Percentiles rank a stretch among this genome's conserved stretches.
Evolutionary conservation across 2,888 invertebrate genomes (phyloP).

Genomic region (Chaetogeoica ovagalla): DNA sequence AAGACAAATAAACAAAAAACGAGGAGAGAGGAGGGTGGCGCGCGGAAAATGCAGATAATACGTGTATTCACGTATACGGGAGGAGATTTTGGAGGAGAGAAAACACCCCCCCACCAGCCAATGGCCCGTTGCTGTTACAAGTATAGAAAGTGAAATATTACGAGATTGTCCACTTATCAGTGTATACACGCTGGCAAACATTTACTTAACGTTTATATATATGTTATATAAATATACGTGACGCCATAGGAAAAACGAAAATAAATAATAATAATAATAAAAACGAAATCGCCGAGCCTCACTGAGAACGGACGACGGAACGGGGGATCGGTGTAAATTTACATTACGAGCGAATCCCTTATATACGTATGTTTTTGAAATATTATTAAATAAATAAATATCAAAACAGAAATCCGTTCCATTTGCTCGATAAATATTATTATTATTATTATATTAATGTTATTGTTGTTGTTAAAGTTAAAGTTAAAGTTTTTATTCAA

Average conservation of each 20-base stretch:
- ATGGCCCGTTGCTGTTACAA: neutral
- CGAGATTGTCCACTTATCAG: neutral
- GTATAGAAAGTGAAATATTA: conserved; percentile 36
- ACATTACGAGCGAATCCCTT: too few species aligned
- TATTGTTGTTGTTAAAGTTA: neutral
- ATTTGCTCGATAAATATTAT: neutral
- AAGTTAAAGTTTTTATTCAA: neutral
- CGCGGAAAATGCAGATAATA: too few species aligned
- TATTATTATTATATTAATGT: neutral
- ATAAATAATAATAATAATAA: too few species aligned
- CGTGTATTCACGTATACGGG: too few species aligned
- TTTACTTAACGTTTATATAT: conserved; percentile 50
- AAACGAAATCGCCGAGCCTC: too few species aligned
- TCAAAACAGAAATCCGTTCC: conserved; percentile 9
- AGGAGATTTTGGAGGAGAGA: neutral
- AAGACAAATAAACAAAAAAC: too few species aligned
- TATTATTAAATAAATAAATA: conserved; percentile 5
- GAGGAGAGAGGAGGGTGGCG: too few species aligned
- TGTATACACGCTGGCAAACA: conserved; percentile 17
- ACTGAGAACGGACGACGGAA: too few species aligned
- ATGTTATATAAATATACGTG: too few species aligned
- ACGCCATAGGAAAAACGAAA: conserved; percentile 2
- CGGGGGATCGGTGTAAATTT: too few species aligned
- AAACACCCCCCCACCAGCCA: conserved; percentile 38
- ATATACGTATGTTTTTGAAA: too few species aligned